These are phyloP conservation scores for Megaceryle maxima DNA, from an alignment of 2,113 vertebrate species.

Conservation along the genomic window DNA sequence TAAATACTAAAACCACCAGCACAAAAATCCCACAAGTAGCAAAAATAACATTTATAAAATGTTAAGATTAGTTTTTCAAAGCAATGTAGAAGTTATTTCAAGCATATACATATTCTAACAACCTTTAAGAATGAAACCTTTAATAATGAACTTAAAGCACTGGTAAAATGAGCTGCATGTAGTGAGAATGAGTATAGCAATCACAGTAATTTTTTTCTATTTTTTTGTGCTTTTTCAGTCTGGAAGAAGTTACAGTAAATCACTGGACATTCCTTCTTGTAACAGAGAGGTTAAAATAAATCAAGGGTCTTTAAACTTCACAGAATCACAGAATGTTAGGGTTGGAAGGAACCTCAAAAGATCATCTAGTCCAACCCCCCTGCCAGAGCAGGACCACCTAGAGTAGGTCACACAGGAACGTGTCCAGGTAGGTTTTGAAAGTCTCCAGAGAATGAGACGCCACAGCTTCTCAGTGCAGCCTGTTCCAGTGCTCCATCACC, in stretches of 20 bases:
- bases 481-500: no score
- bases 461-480: no score
- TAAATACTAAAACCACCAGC: conserved; percentile 6
- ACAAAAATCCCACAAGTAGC: neutral
- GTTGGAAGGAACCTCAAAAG: no score
- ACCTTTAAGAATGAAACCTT: neutral
- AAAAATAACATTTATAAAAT: neutral
- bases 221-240: neutral
- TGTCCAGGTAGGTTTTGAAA: no score
- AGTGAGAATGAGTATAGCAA: neutral
- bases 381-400: no score
- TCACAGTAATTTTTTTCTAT: neutral
- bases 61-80: neutral
- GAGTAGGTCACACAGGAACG: no score
- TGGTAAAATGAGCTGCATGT: neutral
- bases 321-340: no score
- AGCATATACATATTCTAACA: neutral
- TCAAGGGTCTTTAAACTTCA: neutral
- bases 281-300: neutral
- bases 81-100: neutral
- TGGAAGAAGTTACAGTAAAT: neutral
- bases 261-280: neutral
- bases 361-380: no score
- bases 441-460: no score
- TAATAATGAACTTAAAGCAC: neutral